A percentile compares a stretch with the other conserved stretches of the same genome.
These are phyloP conservation scores for Microctenopoma steveboyesi DNA, from an alignment of 2,797 vertebrate species.

Conservation along the genomic window DNA sequence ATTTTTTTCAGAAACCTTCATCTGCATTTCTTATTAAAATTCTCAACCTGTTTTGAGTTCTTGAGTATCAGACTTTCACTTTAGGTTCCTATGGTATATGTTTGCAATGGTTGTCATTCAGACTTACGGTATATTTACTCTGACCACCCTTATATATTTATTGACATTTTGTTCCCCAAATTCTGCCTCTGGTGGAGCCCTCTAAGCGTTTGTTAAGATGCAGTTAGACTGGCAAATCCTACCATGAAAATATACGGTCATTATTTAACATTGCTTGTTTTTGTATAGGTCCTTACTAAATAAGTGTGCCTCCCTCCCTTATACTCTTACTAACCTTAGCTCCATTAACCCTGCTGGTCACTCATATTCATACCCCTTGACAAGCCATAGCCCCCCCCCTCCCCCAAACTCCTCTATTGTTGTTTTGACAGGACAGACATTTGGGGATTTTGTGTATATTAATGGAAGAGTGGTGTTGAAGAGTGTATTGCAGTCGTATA, in stretches of 20 bases:
- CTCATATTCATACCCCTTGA: conserved; percentile 82
- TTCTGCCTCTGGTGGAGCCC: conserved; percentile 76
- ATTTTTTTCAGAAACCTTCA: conserved; percentile 73
- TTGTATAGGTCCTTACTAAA: conserved; percentile 82
- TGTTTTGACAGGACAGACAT: conserved; percentile 85
- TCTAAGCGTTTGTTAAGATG: conserved; percentile 61
- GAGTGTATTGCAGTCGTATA: conserved; percentile 87
- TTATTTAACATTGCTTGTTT: conserved; percentile 77
- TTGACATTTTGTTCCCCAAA: conserved; percentile 77
- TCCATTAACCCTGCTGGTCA: conserved; percentile 72
- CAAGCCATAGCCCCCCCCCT: conserved; percentile 84
- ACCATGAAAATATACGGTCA: conserved; percentile 70
- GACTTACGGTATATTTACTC: conserved; percentile 82
- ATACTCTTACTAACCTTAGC: conserved; percentile 76
- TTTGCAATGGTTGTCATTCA: conserved; percentile 81
- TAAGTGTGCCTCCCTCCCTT: conserved; percentile 83
- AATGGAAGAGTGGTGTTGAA: conserved; percentile 87
- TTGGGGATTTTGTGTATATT: conserved; percentile 87
- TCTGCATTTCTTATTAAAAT: conserved; percentile 73
- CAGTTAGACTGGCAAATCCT: conserved; percentile 59
- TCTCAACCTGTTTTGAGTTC: conserved; percentile 74
- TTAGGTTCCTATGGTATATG: conserved; percentile 77
- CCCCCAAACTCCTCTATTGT: conserved; percentile 73
- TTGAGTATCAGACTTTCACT: conserved; percentile 74
- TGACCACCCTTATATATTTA: conserved; percentile 78